Evolutionary conservation across 2,888 invertebrate species (phyloP).

Genomic region (Serripes groenlandicus): DNA sequence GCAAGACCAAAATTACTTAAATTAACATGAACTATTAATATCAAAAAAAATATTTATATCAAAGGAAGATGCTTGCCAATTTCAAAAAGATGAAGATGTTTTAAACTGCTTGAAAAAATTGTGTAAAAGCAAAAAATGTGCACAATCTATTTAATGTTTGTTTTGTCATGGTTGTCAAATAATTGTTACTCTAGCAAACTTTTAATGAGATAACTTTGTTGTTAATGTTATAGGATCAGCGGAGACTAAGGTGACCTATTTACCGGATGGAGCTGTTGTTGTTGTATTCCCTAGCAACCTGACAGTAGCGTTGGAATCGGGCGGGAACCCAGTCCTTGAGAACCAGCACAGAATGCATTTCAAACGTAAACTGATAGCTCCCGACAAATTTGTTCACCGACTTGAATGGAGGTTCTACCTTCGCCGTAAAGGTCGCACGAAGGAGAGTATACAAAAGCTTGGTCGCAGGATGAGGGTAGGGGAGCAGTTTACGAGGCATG

Average conservation of each 20-base stretch:
- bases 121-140: no score
- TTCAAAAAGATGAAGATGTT: no score
- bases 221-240: slow-evolving; percentile 75
- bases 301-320: slow-evolving; percentile 94
- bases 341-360: slow-evolving; percentile 84
- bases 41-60: no score
- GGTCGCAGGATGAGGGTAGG: slow-evolving; percentile 85
- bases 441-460: slow-evolving; percentile 77
- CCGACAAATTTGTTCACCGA: slow-evolving; percentile 89
- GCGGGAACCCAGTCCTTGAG: slow-evolving; percentile 95
- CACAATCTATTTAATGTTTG: neutral
- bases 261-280: slow-evolving; percentile 85
- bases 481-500: slow-evolving; percentile 80
- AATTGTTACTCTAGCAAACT: no score
- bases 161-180: no score
- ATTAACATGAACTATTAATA: no score
- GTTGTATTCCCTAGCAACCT: slow-evolving; percentile 85
- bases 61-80: no score
- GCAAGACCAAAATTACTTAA: no score
- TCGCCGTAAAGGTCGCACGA: slow-evolving; percentile 88
- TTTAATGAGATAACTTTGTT: no score
- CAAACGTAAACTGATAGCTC: slow-evolving; percentile 84
- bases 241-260: slow-evolving; percentile 83
- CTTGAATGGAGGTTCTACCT: slow-evolving; percentile 98
- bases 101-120: no score